These are phyloP conservation scores for Zonotrichia leucophrys DNA, from an alignment of 2,113 vertebrate genomes.

Conservation along the genomic window DNA sequence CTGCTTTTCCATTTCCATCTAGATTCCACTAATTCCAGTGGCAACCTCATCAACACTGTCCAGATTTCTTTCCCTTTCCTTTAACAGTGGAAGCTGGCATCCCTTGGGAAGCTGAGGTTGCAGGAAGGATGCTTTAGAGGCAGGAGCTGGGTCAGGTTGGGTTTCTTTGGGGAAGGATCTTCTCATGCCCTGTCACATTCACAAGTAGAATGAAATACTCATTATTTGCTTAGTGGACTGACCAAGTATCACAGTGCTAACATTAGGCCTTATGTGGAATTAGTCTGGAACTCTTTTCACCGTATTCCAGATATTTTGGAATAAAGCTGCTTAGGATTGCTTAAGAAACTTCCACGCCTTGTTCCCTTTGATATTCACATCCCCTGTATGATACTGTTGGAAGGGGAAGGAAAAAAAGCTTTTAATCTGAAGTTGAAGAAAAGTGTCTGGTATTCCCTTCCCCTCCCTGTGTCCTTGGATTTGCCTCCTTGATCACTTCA, in stretches of 20 bases:
- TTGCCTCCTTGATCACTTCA: background rate
- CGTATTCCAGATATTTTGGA: background rate
- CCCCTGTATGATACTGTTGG: background rate
- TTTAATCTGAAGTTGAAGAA: background rate
- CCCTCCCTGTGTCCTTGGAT: background rate
- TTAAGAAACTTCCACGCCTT: background rate
- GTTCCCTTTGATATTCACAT: background rate
- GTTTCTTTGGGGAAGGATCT: background rate
- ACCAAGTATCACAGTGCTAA: background rate
- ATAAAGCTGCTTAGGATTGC: background rate
- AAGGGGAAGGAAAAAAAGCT: background rate
- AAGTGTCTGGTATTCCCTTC: background rate
- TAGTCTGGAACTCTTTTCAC: background rate
- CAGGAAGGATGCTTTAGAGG: background rate
- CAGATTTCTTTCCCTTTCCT: background rate
- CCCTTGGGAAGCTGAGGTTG: background rate
- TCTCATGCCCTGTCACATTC: background rate
- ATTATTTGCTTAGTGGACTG: background rate
- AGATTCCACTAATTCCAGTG: background rate
- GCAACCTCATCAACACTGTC: background rate
- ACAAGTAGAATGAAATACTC: background rate
- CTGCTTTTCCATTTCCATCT: background rate
- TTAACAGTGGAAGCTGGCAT: background rate
- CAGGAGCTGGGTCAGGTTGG: background rate
- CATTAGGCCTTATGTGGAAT: background rate